Base-by-base conservation (phyloP, 2,888 invertebrate species). In the Cryptus armator region DNA sequence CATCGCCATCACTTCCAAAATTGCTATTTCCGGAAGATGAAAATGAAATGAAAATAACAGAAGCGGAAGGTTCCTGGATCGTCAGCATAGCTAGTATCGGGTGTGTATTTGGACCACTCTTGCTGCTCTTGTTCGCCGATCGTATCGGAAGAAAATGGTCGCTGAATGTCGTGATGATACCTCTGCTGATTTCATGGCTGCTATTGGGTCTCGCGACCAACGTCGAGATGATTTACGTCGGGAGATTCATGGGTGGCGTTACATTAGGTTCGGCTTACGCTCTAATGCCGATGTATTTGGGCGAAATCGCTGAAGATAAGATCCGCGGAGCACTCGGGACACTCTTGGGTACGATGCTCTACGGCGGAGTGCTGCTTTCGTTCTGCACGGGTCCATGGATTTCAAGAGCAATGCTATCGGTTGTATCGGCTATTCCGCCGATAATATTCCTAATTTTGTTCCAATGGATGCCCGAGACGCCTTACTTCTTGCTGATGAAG, bases 81-180 rank as follows among this genome's bases (percentile, higher is more conserved):
- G 37, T 76, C 29, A 76, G 76, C 59, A 62, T 75, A n/a, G 19
- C 12, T 59, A 14, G 68, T 79, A 16, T 19, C 75, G 9, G 85
- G 76, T 14, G 51, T 19, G 24, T 76, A 51, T 56, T 79, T 29
- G 85, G 83, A 3, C 48, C 83, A 14, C 46, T 85, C 2, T 24
- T 53, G n/a, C 53, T 48, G 37, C 43, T 74, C 19, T 19, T 71
- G 24, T 6, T 53, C n/a, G 6, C 76, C 16, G 80, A 83, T 43
- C 43, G 48, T 46, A 79, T 83, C 19, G 85, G 85, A 12, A 56
- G 82, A 62, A 85, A 85, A 37, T 44, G 62, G n/a, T 51, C 78
- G 5, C 64, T 83, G 3, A 10, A 24, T 1, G n/a, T 67, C 12
- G 70, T 62, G 12, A 14, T 37, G n/a, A 7, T 85, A 3, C 82